phyloP scores from a whole-genome alignment of 2,113 vertebrate genomes.

The Sphyrna mokarran region DNA sequence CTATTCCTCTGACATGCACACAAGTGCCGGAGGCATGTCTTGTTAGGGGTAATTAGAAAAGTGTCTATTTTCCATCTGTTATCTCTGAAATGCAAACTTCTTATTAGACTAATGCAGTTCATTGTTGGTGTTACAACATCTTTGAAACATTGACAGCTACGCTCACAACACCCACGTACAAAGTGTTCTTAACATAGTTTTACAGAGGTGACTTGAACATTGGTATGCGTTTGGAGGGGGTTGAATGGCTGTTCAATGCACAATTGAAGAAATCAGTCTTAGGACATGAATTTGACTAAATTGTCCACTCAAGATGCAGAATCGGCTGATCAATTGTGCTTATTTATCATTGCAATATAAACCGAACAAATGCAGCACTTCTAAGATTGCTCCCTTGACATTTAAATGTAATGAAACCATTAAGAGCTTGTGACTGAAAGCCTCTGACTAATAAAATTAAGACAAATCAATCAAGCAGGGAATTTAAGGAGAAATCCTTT shows the following conservation, averaged over 20 bases:
- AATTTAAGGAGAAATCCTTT: background rate
- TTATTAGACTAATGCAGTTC: background rate
- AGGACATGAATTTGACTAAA: background rate
- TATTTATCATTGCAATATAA: background rate
- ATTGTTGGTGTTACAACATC: background rate
- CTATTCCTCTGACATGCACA: background rate
- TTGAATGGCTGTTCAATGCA: background rate
- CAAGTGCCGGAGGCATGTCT: background rate
- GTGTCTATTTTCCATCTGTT: background rate
- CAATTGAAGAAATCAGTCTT: background rate
- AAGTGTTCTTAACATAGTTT: background rate
- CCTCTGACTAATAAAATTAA: background rate
- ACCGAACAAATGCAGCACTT: background rate
- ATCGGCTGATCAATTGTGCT: background rate
- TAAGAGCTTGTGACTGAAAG: background rate
- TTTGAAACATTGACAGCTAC: background rate
- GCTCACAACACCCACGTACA: background rate
- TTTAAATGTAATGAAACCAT: background rate
- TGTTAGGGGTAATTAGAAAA: background rate
- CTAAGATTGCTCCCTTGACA: background rate
- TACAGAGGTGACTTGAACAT: background rate
- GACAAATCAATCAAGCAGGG: background rate
- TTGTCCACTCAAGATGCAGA: background rate
- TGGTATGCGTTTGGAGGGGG: background rate
- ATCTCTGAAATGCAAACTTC: background rate